phyloP scores from a whole-genome alignment of 1,140 invertebrate genomes.

The Cydia pomonella region DNA sequence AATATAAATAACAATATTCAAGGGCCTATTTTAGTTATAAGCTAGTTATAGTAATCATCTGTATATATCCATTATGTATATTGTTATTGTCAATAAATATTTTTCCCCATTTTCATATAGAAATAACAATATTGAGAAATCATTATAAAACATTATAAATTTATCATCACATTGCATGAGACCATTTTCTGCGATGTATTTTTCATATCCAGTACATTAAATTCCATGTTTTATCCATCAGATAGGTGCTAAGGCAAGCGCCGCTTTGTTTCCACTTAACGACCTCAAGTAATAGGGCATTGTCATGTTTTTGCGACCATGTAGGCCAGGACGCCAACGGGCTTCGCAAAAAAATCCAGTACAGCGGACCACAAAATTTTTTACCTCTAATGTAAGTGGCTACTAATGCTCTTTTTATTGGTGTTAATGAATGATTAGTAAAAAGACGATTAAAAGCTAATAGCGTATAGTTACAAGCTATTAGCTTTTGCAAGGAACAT shows the following conservation, averaged over 20 bases:
- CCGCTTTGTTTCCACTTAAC: constrained; percentile 49
- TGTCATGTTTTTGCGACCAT: constrained; percentile 48
- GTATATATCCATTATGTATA: too few relatives aligned
- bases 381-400: constrained; percentile 4
- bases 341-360: constrained; percentile 7
- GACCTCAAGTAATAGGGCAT: constrained; percentile 45
- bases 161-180: background rate
- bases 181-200: background rate
- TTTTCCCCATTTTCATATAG: too few relatives aligned
- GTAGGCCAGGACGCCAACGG: constrained; percentile 13
- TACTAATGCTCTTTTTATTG: constrained; percentile 24
- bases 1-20: too few relatives aligned
- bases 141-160: too few relatives aligned
- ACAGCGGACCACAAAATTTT: constrained; percentile 17
- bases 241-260: constrained; percentile 43
- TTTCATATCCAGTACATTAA: constrained; percentile 6
- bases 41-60: too few relatives aligned
- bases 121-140: too few relatives aligned
- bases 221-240: constrained; percentile 28
- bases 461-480: background rate
- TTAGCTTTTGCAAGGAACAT: too few relatives aligned
- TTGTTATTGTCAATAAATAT: too few relatives aligned
- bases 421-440: constrained; percentile 2
- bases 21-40: too few relatives aligned
- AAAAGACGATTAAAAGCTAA: constrained; percentile 4